phyloP scores from a whole-genome alignment of 2,113 vertebrate genomes.

The Eurystomus gularis region DNA sequence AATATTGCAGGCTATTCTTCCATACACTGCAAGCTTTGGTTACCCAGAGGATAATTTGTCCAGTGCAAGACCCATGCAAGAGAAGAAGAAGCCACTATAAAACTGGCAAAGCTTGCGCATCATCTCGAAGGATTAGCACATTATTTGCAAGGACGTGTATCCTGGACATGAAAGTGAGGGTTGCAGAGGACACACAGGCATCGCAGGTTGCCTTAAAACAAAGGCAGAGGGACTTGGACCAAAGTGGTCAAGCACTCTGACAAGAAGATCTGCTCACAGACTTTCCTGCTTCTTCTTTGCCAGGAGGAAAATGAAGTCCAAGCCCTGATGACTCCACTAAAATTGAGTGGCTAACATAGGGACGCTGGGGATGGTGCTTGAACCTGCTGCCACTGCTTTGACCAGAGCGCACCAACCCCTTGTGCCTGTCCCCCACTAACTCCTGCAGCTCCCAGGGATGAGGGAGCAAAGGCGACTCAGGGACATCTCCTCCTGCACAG shows the following conservation, averaged over 20 bases:
- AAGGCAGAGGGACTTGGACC: neutral
- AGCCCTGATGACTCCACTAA: neutral
- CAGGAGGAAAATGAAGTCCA: neutral
- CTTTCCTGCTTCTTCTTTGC: neutral
- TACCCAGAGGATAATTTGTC: neutral
- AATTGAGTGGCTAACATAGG: fast-evolving
- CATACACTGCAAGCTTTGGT: neutral
- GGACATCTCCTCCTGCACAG: fast-evolving
- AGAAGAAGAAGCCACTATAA: neutral
- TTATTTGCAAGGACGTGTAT: neutral
- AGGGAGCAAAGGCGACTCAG: neutral
- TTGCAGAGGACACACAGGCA: neutral
- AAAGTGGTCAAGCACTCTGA: fast-evolving
- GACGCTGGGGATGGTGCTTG: fast-evolving
- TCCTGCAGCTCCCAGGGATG: fast-evolving
- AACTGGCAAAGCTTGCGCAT: neutral
- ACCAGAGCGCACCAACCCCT: fast-evolving
- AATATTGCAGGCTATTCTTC: neutral
- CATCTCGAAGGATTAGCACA: neutral
- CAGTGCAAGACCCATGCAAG: neutral
- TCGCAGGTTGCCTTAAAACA: neutral
- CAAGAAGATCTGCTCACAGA: neutral
- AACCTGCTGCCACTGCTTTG: fast-evolving
- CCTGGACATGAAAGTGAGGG: neutral
- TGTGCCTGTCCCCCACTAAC: fast-evolving